Percentiles rank a stretch among this genome's conserved stretches.
These are phyloP conservation scores for Drosophila kanekoi DNA, from an alignment of 2,888 invertebrate species.

Conservation along the genomic window DNA sequence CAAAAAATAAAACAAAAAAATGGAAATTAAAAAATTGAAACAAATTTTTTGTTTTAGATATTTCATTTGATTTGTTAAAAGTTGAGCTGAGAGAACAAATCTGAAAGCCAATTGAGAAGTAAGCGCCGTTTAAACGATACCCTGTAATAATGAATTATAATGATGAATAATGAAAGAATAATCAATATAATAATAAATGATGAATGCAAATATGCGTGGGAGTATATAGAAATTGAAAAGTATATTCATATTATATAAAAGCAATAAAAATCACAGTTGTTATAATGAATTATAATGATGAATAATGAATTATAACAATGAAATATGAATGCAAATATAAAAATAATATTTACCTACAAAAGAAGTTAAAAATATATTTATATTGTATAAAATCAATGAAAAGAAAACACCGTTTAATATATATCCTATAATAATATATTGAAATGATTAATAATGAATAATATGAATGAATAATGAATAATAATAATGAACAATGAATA, in stretches of 20 bases:
- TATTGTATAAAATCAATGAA: too few relatives aligned
- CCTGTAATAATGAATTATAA: not conserved
- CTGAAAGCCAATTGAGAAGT: not conserved
- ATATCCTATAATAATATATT: slow-evolving; percentile 1
- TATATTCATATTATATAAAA: too few relatives aligned
- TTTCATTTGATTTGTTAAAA: slow-evolving; percentile 37
- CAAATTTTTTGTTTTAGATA: slow-evolving; percentile 42
- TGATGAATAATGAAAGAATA: not conserved
- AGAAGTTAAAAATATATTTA: too few relatives aligned
- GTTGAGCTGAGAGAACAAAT: slow-evolving; percentile 1
- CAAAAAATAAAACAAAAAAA: slow-evolving; percentile 14
- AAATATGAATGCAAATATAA: too few relatives aligned
- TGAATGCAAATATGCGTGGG: not conserved
- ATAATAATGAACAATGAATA: too few relatives aligned
- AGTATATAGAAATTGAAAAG: too few relatives aligned
- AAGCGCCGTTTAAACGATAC: slow-evolving; percentile 3
- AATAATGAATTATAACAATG: too few relatives aligned
- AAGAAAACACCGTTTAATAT: not conserved
- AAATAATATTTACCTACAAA: too few relatives aligned
- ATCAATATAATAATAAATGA: not conserved
- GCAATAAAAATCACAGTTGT: too few relatives aligned
- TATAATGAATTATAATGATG: too few relatives aligned
- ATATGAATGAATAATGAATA: too few relatives aligned
- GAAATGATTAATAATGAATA: not conserved
- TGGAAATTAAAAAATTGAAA: slow-evolving; percentile 11